Conservation (phyloP, 2,797 vertebrate genomes). For the Steatocranus sp. region DNA sequence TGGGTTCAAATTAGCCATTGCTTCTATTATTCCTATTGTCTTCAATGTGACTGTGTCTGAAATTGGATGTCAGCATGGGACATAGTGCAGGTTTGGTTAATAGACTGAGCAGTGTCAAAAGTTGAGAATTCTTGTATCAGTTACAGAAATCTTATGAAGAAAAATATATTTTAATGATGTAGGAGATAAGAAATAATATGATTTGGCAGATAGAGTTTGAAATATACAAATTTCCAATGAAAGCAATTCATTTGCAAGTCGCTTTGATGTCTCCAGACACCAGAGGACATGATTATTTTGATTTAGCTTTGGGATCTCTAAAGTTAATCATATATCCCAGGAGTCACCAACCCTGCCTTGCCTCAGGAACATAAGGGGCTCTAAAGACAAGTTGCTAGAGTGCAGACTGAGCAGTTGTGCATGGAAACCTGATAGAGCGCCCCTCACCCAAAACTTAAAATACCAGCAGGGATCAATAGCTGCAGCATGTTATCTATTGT, state of each 20-base stretch:
- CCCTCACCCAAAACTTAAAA: constrained; percentile 76
- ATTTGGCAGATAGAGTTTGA: not conserved
- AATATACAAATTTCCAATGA: not conserved
- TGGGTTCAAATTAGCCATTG: constrained; percentile 44
- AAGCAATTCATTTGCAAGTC: not conserved
- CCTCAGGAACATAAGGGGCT: constrained; percentile 31
- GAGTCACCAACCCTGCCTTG: not conserved
- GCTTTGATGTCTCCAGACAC: not conserved
- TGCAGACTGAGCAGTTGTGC: constrained; percentile 70
- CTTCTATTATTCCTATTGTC: constrained; percentile 26
- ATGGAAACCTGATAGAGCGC: constrained; percentile 74
- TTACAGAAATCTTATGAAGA: not conserved
- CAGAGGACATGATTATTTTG: not conserved
- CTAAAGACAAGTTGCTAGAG: constrained; percentile 2
- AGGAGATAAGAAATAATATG: not conserved
- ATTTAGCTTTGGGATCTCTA: not conserved
- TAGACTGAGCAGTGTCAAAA: not conserved
- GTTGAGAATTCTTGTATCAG: not conserved
- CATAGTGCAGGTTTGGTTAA: not conserved
- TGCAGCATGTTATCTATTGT: constrained; percentile 77
- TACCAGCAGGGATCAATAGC: constrained; percentile 79
- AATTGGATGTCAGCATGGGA: not conserved
- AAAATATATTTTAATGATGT: not conserved
- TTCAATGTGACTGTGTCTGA: constrained; percentile 10
- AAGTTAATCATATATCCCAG: not conserved